Conservation (phyloP, 2,113 vertebrate genomes). For the Columba janthina region DNA sequence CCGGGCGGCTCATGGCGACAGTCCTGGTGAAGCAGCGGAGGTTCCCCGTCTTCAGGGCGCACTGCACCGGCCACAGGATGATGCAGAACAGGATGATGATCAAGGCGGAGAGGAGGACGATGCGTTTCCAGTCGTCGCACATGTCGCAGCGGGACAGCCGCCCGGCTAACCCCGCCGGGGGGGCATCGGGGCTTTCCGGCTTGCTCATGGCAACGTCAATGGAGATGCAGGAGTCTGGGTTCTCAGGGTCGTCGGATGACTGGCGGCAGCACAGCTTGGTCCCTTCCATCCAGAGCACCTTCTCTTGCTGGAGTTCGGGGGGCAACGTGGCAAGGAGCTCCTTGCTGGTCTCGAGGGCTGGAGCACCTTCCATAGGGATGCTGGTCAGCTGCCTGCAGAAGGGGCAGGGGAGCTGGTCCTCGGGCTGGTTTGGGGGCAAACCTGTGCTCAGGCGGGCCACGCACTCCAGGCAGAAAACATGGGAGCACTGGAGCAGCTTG, state of each 20-base stretch:
- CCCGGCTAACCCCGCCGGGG: neutral
- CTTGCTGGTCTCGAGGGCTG: slow-evolving; percentile 83
- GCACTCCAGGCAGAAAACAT: slow-evolving; percentile 95
- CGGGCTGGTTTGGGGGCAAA: slow-evolving; percentile 64
- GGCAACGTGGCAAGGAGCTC: slow-evolving; percentile 88
- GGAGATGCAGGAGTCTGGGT: slow-evolving; percentile 76
- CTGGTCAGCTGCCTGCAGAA: slow-evolving; percentile 88
- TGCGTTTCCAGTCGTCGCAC: slow-evolving; percentile 84
- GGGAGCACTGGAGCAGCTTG: slow-evolving; percentile 89
- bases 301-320: slow-evolving; percentile 79
- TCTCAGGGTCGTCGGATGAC: neutral
- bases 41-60: slow-evolving; percentile 84
- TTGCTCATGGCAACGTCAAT: slow-evolving; percentile 89
- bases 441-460: slow-evolving; percentile 86
- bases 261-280: slow-evolving; percentile 87
- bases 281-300: slow-evolving; percentile 90
- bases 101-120: slow-evolving; percentile 78
- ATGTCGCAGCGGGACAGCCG: slow-evolving; percentile 59
- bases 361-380: slow-evolving; percentile 82
- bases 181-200: rapidly evolving
- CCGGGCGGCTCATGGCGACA: neutral
- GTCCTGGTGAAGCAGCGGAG: slow-evolving; percentile 76
- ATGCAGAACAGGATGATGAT: slow-evolving; percentile 83
- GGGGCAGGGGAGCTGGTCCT: slow-evolving; percentile 83
- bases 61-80: slow-evolving; percentile 91